Evolutionary conservation across 1,140 invertebrate genomes (phyloP), one percentile per base, ranked within the genome.

Genomic region (Grapholita molesta): DNA sequence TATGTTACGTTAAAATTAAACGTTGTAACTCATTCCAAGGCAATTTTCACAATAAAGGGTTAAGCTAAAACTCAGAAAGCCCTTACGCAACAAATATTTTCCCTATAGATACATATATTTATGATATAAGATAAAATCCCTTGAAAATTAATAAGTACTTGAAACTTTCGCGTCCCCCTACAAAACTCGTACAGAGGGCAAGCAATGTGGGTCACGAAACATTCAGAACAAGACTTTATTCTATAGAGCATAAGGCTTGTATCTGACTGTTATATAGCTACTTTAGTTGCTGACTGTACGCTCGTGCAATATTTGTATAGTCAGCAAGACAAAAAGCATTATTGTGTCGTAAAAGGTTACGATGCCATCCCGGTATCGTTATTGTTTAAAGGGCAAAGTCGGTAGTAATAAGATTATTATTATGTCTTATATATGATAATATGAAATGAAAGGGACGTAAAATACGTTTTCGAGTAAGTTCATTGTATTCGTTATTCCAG

Each of bases 291-390:
- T 9, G 2, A 61, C 15, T 0, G 55, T 28, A 61, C 3, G 35
- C 30, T 53, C 64, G 33, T 57, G 48, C 68, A 67, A 64, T 68
- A 70, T 72, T 71, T 65, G 69, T 66, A 64, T 35, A 69, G 71
- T 68, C 61, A 66, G 70, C 66, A 66, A 38, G 68, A 57, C 48
- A 61, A 30, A 28, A 53, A 66, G 65, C 64, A 68, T 68, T 71
- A 71, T 69, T 70, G 68, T 61, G 64, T 66, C 69, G 66, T 79
- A 79, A 79, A 79, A 79, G 74, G 70, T 76, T 76, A 79, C 68
- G 74, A 75, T 28, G 21, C 21, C 68, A 32, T 74, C 71, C 71
- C 72, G 76, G 74, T 74, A 76, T 78, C 72, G 72, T 61, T 72
- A 75, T 78, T 80, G 72, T 80, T 78, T 78, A 72, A 78, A 71